Evolutionary conservation across 2,797 vertebrate genomes (phyloP), one percentile per base, ranked within the genome.

Genomic region (Atherinosoma microstoma): DNA sequence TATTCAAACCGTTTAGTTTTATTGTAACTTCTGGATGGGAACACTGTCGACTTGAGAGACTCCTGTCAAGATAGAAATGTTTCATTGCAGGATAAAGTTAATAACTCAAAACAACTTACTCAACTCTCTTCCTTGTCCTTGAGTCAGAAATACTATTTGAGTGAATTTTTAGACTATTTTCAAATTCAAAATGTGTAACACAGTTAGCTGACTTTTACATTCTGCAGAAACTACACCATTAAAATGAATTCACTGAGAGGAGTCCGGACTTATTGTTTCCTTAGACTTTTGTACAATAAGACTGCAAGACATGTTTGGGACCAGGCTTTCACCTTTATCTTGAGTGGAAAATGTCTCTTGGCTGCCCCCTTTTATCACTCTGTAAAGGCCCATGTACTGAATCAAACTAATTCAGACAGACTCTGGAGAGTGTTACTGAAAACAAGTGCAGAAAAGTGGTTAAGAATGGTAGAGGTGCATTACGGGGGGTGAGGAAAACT

Each of bases 321-420:
- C 29, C n/a, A 34, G 51, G 40, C 58, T 63, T 38, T 75, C 3
- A 54, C 65, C 65, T n/a, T 79, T 83, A 84, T 84, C 78, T 75
- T 42, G 34, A 70, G 22, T 36, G 73, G 68, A 86, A 84, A 86
- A 80, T 84, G 62, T 86, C 58, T 83, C 78, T 61, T 11, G 0
- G 47, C 76, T 71, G 27, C 75, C 73, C 76, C 6, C 70, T 79
- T 82, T 82, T 49, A 84, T 79, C 65, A 30, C 32, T 58, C 16
- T 60, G 20, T 40, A 0, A 18, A 74, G 57, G 70, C 83, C 86
- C 68, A 76, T 86, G 76, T 38, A 71, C 58, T 0, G 3, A 80
- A 81, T 85, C 58, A 70, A 49, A 82, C 4, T 34, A 29, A 75
- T 30, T 79, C 62, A 64, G 63, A 38, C 36, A 0, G 45, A 76